phyloP scores from a whole-genome alignment of 2,888 invertebrate genomes.

The Aphodius granarius region DNA sequence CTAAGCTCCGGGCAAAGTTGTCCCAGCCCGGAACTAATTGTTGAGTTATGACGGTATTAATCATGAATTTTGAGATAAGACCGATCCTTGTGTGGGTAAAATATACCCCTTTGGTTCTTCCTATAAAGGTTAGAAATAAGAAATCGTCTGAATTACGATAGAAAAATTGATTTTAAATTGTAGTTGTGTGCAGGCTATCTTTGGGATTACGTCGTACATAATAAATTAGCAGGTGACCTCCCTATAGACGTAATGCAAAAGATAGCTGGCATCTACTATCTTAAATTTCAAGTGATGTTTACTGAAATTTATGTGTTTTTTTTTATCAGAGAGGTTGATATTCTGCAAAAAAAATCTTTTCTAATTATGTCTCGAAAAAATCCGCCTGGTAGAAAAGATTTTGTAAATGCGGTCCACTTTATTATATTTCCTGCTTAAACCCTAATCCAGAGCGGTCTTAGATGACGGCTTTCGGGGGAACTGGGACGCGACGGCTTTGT shows the following conservation, averaged over 20 bases:
- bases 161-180: background rate
- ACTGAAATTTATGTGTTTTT: no score
- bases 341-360: no score
- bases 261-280: no score
- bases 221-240: no score
- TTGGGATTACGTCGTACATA: no score
- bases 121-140: background rate
- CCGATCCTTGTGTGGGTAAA: background rate
- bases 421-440: background rate
- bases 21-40: background rate
- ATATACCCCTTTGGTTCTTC: background rate
- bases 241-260: no score
- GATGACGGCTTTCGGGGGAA: background rate
- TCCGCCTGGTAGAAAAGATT: background rate
- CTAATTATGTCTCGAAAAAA: background rate
- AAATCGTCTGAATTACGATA: background rate
- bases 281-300: no score
- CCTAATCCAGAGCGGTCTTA: constrained; percentile 9
- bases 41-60: background rate
- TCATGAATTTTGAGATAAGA: background rate
- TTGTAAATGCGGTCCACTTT: background rate
- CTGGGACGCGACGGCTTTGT: background rate
- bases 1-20: background rate
- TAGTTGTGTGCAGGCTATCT: no score
- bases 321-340: no score